Evolutionary conservation across 2,113 vertebrate genomes (phyloP).

Genomic region (Raphicerus campestris): DNA sequence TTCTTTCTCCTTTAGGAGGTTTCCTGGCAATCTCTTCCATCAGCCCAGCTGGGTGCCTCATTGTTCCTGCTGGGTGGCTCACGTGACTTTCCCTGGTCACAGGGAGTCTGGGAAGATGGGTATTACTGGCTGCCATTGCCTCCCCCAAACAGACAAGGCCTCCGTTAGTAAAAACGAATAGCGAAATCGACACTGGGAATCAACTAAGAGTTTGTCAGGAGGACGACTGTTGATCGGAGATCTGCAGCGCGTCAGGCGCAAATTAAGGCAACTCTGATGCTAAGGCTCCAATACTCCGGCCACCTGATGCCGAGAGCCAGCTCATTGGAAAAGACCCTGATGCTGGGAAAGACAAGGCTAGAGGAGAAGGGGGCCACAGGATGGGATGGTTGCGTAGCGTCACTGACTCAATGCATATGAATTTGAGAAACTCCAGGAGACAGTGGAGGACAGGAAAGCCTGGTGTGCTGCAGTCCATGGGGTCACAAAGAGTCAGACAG

Average conservation of each 20-base stretch:
- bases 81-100: background rate
- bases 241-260: background rate
- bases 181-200: background rate
- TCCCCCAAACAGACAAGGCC: background rate
- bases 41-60: background rate
- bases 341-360: background rate
- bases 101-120: background rate
- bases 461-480: background rate
- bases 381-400: background rate
- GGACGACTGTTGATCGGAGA: rapidly evolving
- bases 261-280: background rate
- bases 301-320: background rate
- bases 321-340: background rate
- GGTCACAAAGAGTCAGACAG: background rate
- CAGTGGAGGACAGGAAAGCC: background rate
- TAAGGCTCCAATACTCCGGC: background rate
- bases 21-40: background rate
- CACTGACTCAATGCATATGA: background rate
- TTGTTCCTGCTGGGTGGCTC: background rate
- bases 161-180: background rate
- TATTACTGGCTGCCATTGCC: background rate
- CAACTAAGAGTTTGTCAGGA: background rate
- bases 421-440: background rate
- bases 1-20: background rate
- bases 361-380: background rate